A percentile compares a stretch with the other conserved stretches of the same genome.
phyloP scores from a whole-genome alignment of 2,888 invertebrate species.

The Ophion ventricosus region DNA sequence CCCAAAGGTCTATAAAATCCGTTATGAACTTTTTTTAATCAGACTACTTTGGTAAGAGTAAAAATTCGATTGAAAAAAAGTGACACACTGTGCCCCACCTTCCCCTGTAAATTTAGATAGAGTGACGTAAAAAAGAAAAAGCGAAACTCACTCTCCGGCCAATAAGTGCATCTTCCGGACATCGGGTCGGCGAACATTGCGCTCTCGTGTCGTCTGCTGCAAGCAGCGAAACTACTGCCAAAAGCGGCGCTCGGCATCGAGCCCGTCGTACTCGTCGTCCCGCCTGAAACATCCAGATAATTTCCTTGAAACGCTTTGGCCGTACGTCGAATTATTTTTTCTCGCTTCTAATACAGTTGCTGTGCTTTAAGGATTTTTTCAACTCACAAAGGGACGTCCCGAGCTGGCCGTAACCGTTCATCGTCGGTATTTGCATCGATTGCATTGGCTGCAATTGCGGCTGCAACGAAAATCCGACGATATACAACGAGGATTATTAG shows the following conservation, averaged over 20 bases:
- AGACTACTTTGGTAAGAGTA: no score
- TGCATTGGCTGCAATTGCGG: slow-evolving; percentile 82
- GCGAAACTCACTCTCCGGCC: slow-evolving; percentile 76
- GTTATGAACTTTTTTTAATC: no score
- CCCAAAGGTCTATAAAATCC: no score
- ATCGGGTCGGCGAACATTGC: slow-evolving; percentile 73
- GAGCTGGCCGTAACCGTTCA: slow-evolving; percentile 83
- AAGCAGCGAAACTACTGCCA: slow-evolving; percentile 77
- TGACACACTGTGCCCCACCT: no score
- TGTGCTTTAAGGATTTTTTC: slow-evolving; percentile 40
- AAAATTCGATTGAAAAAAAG: no score
- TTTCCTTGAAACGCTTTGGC: slow-evolving; percentile 81
- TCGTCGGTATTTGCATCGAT: slow-evolving; percentile 82
- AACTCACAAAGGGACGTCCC: slow-evolving; percentile 82
- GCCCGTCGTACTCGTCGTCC: slow-evolving; percentile 72
- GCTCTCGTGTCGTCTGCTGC: slow-evolving; percentile 77
- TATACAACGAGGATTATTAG: neutral
- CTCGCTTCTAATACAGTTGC: slow-evolving; percentile 4
- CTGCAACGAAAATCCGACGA: slow-evolving; percentile 72
- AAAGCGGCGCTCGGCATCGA: slow-evolving; percentile 77
- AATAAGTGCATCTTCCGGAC: slow-evolving; percentile 78
- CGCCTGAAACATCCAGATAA: slow-evolving; percentile 82
- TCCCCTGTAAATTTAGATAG: neutral
- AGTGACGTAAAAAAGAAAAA: neutral
- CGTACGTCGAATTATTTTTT: slow-evolving; percentile 68